Conservation (phyloP, 2,113 vertebrate species). For the Junco hyemalis region DNA sequence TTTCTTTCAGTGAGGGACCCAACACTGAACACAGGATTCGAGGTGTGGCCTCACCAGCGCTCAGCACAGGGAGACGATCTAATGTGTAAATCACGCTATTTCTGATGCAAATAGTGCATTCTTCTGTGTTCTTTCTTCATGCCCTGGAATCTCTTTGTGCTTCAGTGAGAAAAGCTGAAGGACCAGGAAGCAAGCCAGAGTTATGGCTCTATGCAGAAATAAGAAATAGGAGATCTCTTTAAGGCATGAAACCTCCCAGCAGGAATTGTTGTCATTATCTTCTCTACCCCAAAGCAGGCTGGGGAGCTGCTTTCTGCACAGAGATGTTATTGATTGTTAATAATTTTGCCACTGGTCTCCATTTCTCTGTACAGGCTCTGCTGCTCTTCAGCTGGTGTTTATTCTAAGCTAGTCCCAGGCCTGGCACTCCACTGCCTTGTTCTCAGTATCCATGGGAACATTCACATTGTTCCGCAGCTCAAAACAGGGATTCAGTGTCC, state of each 20-base stretch:
- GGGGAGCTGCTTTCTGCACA: neutral
- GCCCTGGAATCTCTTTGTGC: neutral
- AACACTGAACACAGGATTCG: neutral
- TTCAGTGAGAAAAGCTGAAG: neutral
- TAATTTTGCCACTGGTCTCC: neutral
- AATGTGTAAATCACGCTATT: neutral
- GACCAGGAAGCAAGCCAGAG: neutral
- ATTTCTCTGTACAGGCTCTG: neutral
- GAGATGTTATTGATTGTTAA: neutral
- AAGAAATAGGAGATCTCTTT: neutral
- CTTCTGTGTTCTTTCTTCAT: neutral
- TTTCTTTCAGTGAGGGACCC: neutral
- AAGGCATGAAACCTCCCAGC: neutral
- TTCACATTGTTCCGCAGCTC: neutral
- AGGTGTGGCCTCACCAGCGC: neutral
- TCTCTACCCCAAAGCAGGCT: neutral
- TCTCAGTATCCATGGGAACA: slow-evolving; percentile 57
- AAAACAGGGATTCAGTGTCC: slow-evolving; percentile 39
- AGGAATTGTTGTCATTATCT: neutral
- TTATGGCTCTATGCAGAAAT: neutral
- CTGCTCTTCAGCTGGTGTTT: slow-evolving; percentile 24
- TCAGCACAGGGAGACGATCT: neutral
- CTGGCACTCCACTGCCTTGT: slow-evolving; percentile 20
- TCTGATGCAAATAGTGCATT: neutral
- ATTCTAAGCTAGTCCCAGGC: slow-evolving; percentile 1